phyloP scores from a whole-genome alignment of 1,140 invertebrate genomes.

The Eriocheir sinensis region DNA sequence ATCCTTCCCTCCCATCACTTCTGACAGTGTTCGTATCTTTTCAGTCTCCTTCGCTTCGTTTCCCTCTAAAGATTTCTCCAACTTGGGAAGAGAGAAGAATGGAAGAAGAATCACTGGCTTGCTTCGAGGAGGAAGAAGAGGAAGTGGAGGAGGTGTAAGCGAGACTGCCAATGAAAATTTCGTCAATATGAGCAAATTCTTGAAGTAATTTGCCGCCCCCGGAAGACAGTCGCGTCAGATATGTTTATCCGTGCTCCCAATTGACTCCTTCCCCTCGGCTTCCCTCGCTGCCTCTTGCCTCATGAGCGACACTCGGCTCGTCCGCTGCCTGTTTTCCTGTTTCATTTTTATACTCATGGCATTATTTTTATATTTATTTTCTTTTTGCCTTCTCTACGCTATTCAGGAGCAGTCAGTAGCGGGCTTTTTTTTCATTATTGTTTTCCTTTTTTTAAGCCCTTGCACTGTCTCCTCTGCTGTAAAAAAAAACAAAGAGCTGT shows the following conservation, averaged over 20 bases:
- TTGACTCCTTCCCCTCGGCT: background rate
- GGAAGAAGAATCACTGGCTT: background rate
- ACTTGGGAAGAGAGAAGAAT: background rate
- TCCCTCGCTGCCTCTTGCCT: background rate
- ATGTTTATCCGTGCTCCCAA: background rate
- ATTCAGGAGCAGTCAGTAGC: too few relatives aligned
- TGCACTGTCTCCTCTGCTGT: too few relatives aligned
- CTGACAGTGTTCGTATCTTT: background rate
- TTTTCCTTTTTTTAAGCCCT: too few relatives aligned
- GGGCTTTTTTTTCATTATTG: too few relatives aligned
- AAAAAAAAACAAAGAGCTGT: too few relatives aligned
- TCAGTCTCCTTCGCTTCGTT: background rate
- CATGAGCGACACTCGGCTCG: background rate
- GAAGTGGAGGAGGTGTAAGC: too few relatives aligned
- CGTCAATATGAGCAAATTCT: background rate
- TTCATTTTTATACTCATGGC: background rate
- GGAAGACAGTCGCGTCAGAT: background rate
- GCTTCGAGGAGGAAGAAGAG: too few relatives aligned
- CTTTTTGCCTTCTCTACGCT: too few relatives aligned
- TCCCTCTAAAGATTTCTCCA: background rate
- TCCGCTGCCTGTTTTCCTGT: too few relatives aligned
- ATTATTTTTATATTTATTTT: too few relatives aligned
- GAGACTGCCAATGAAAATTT: constrained; percentile 20
- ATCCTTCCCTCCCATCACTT: background rate
- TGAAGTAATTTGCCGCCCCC: background rate